phyloP scores from a whole-genome alignment of 2,797 vertebrate species.

The Crocodylus rhombifer region DNA sequence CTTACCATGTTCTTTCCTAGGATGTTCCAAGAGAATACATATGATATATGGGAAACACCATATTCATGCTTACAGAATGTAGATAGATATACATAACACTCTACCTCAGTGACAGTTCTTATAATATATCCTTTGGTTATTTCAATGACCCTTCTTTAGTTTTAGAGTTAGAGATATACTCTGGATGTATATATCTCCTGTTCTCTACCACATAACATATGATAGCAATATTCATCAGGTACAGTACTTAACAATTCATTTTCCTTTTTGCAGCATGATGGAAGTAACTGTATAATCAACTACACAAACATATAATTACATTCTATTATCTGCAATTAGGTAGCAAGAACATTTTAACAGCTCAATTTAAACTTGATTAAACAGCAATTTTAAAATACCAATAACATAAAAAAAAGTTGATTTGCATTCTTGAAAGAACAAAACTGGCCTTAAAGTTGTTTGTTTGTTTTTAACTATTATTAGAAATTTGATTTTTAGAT shows the following conservation, averaged over 20 bases:
- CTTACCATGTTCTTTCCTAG: not conserved
- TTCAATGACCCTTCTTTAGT: not conserved
- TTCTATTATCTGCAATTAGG: constrained; percentile 37
- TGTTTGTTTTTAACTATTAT: not conserved
- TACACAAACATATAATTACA: constrained; percentile 51
- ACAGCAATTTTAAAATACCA: constrained; percentile 14
- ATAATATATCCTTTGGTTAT: not conserved
- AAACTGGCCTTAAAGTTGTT: not conserved
- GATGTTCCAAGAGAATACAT: not conserved
- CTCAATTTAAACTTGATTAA: constrained; percentile 40
- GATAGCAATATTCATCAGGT: not conserved
- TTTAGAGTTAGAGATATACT: too few species aligned
- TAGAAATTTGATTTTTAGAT: not conserved
- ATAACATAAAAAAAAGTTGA: not conserved
- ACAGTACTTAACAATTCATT: not conserved
- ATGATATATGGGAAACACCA: not conserved
- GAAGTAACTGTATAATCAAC: constrained; percentile 34
- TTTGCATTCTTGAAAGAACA: not conserved
- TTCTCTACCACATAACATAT: not conserved
- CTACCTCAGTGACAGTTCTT: not conserved
- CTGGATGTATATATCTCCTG: too few species aligned
- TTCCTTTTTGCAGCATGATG: constrained; percentile 13
- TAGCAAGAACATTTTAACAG: constrained; percentile 21
- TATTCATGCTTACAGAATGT: not conserved
- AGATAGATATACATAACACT: not conserved